Conservation (phyloP, 2,113 vertebrate genomes). For the Uropsilus gracilis region DNA sequence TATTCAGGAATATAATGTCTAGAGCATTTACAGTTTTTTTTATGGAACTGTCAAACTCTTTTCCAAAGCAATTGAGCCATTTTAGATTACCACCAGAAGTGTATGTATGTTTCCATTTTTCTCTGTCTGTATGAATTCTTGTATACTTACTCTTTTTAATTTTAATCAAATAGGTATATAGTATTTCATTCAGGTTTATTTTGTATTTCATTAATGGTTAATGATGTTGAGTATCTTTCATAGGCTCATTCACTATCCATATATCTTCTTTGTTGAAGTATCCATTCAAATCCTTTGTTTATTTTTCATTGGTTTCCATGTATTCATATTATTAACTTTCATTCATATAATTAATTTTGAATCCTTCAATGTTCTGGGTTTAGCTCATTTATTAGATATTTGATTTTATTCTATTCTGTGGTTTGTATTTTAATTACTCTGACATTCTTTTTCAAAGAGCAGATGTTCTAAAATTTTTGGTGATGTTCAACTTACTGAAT, state of each 20-base stretch:
- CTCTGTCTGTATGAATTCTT: not conserved
- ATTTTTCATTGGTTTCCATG: not conserved
- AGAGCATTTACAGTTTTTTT: not conserved
- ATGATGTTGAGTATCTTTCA: not conserved
- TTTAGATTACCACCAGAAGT: not conserved
- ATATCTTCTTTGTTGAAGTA: not conserved
- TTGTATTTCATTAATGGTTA: conserved; percentile 4
- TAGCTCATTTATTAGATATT: not conserved
- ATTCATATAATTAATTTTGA: not conserved
- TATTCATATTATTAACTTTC: not conserved
- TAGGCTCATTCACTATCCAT: not conserved
- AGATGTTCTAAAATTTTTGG: conserved; percentile 20
- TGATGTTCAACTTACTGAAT: not conserved
- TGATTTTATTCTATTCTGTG: not conserved
- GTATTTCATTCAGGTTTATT: not conserved
- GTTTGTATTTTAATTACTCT: not conserved
- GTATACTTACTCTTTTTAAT: not conserved
- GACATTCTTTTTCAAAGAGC: not conserved
- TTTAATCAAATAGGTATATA: not conserved
- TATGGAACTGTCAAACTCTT: conserved; percentile 11
- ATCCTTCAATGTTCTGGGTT: not conserved
- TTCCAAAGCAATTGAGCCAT: not conserved
- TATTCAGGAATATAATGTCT: not conserved
- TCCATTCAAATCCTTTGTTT: not conserved
- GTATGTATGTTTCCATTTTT: not conserved